Conservation (phyloP, 2,797 vertebrate genomes). For the Anguilla megastoma region DNA sequence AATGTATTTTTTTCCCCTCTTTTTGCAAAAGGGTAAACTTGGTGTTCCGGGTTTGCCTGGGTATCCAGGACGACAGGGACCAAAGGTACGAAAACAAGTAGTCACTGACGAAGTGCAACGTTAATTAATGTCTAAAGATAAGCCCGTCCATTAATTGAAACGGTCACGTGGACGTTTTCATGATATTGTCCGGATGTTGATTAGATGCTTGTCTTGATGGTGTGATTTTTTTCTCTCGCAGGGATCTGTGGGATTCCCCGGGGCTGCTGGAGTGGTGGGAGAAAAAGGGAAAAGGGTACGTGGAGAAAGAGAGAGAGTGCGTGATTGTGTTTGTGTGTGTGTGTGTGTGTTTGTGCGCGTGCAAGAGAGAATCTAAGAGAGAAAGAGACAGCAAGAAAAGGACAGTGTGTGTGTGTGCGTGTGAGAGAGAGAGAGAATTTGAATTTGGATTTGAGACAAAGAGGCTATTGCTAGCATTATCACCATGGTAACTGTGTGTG, state of each 20-base stretch:
- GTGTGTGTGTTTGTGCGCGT: neutral
- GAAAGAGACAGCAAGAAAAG: neutral
- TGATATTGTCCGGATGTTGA: neutral
- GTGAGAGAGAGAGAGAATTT: neutral
- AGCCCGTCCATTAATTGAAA: neutral
- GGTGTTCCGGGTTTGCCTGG: constrained; percentile 90
- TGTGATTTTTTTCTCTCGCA: constrained; percentile 51
- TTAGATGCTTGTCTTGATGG: constrained; percentile 44
- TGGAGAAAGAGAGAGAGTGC: neutral
- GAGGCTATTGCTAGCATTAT: neutral
- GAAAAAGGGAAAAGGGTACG: constrained; percentile 91
- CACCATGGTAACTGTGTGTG: constrained; percentile 3
- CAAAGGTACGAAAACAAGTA: constrained; percentile 78
- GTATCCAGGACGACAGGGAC: constrained; percentile 86
- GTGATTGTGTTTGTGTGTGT: neutral
- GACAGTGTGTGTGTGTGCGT: neutral
- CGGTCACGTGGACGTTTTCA: neutral
- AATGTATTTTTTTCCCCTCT: constrained; percentile 31
- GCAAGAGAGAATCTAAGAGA: neutral
- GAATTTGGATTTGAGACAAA: constrained; percentile 1
- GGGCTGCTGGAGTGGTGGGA: constrained; percentile 74
- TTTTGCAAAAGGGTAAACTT: constrained; percentile 80
- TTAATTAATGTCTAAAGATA: neutral
- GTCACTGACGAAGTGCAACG: neutral
- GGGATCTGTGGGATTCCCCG: constrained; percentile 85